These are phyloP conservation scores for Thomomys bottae DNA, from an alignment of 2,113 vertebrate species.

Conservation along the genomic window DNA sequence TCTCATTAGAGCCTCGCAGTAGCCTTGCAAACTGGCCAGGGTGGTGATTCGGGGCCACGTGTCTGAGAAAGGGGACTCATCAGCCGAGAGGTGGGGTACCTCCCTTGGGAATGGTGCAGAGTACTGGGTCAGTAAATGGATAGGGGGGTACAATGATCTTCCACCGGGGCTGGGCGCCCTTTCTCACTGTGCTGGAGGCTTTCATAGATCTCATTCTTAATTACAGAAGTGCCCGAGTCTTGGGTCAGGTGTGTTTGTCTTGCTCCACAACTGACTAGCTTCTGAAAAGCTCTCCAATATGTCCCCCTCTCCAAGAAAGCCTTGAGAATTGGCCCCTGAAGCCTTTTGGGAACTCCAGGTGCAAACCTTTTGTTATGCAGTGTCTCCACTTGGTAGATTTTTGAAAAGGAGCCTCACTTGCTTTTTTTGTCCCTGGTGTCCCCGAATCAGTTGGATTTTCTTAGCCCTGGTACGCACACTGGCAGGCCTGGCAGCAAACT, in stretches of 20 bases:
- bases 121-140: not conserved
- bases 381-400: not conserved
- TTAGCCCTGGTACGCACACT: not conserved
- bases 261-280: not conserved
- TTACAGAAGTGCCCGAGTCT: not conserved
- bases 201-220: conserved; percentile 13
- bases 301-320: not conserved
- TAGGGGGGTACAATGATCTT: not conserved
- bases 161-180: too few relatives aligned
- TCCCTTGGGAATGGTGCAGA: not conserved
- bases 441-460: not conserved
- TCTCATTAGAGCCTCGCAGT: conserved; percentile 72
- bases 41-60: conserved; percentile 66
- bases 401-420: conserved; percentile 6
- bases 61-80: not conserved
- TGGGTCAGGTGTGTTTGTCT: not conserved
- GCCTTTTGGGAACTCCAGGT: conserved; percentile 44
- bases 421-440: conserved; percentile 17
- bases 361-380: conserved; percentile 57
- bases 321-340: not conserved
- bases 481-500: not conserved
- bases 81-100: conserved; percentile 27
- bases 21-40: conserved; percentile 37
- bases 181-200: not conserved
- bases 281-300: not conserved